A percentile compares a stretch with the other conserved stretches of the same genome.
Conservation (phyloP, 2,888 invertebrate genomes). For the Noctua comes region DNA sequence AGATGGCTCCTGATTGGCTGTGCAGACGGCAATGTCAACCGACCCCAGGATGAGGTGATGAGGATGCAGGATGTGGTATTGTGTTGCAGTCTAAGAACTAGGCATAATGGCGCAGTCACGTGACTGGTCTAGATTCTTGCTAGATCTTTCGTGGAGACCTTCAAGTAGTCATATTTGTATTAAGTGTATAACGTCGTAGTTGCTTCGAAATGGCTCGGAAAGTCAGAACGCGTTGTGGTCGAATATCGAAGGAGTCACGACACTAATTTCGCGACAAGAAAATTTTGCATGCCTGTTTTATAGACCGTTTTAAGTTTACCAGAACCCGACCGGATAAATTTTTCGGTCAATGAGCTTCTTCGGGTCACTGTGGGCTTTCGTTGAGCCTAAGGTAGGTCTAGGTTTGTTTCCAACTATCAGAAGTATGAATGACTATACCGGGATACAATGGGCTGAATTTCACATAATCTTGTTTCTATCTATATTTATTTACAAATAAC, state of each 20-base stretch:
- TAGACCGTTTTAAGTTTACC: not conserved
- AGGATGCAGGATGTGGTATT: constrained; percentile 47
- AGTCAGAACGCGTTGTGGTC: not conserved
- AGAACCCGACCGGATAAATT: not conserved
- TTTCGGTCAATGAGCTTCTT: not conserved
- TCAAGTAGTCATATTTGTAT: not conserved
- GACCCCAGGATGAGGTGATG: constrained; percentile 41
- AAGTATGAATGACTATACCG: too few species aligned
- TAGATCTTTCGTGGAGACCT: constrained; percentile 25
- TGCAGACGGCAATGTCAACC: constrained; percentile 34
- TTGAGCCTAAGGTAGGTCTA: not conserved
- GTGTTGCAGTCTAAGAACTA: constrained; percentile 49
- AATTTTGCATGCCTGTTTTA: not conserved
- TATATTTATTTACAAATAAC: too few species aligned
- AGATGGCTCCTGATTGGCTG: constrained; percentile 40
- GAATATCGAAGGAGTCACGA: not conserved
- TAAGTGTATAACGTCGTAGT: not conserved
- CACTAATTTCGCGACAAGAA: not conserved
- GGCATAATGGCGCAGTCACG: constrained; percentile 12
- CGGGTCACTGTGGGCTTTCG: not conserved
- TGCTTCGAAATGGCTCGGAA: not conserved
- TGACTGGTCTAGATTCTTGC: constrained; percentile 29
- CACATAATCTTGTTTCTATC: too few species aligned
- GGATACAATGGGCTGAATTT: too few species aligned
- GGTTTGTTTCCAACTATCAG: not conserved